A percentile compares a stretch with the other conserved stretches of the same genome.
Evolutionary conservation across 2,113 vertebrate species (phyloP).

Genomic region (Phodopus roborovskii): DNA sequence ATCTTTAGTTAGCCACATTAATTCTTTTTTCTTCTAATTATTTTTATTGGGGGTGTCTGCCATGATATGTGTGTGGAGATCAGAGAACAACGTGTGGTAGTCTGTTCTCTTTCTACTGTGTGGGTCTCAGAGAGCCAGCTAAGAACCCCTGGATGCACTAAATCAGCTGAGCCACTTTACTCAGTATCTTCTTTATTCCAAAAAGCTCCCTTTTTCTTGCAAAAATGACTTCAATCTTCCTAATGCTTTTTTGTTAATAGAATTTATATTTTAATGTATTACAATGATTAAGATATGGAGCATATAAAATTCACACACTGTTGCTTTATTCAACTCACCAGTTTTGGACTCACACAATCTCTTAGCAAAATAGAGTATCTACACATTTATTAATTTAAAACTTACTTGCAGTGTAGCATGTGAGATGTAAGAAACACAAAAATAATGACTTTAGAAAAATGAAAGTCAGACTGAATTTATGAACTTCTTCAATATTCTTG

Average conservation of each 20-base stretch:
- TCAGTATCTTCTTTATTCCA: slow-evolving; percentile 1
- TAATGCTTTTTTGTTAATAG: not conserved
- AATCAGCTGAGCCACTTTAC: too few species aligned
- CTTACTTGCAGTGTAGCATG: not conserved
- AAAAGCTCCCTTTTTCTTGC: not conserved
- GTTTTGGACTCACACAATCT: not conserved
- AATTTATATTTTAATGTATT: not conserved
- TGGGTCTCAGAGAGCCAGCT: not conserved
- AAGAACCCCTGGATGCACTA: too few species aligned
- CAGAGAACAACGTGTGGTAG: too few species aligned
- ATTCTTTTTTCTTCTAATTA: not conserved
- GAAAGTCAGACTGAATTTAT: not conserved
- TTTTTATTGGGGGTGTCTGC: not conserved
- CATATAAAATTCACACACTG: not conserved
- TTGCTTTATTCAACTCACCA: not conserved
- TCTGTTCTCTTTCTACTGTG: not conserved
- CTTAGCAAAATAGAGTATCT: not conserved
- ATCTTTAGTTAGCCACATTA: not conserved
- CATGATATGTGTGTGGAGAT: too few species aligned
- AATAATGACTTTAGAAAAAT: not conserved
- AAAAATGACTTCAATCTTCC: not conserved
- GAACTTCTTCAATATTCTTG: slow-evolving; percentile 16
- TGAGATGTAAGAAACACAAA: not conserved
- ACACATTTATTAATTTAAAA: not conserved
- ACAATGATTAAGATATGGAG: not conserved